Conservation (phyloP, 2,888 invertebrate genomes). For the Mythimna albipuncta region DNA sequence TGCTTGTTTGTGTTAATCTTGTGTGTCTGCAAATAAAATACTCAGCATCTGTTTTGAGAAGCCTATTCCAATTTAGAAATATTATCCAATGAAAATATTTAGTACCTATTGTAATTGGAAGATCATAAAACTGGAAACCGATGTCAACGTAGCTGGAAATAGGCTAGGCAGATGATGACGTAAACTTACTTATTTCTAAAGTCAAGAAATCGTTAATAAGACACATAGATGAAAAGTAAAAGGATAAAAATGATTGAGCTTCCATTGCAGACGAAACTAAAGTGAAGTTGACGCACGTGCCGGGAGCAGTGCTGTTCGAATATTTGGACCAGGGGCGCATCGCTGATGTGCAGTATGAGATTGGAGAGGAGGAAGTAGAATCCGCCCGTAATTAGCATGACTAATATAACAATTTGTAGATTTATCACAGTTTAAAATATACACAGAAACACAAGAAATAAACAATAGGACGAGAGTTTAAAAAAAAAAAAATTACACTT, state of each 20-base stretch:
- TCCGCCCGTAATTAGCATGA: constrained; percentile 67
- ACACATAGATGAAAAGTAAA: neutral
- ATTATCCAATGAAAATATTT: too few relatives aligned
- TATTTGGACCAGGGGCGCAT: constrained; percentile 72
- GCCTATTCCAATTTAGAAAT: too few relatives aligned
- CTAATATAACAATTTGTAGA: neutral
- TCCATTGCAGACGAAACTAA: constrained; percentile 77
- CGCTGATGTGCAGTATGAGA: constrained; percentile 76
- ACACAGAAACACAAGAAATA: too few relatives aligned
- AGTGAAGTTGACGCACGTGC: constrained; percentile 80
- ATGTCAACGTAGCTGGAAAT: neutral
- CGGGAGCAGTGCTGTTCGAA: constrained; percentile 79
- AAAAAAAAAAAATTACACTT: too few relatives aligned
- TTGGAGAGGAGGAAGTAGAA: constrained; percentile 82
- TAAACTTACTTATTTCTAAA: neutral
- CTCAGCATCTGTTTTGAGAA: neutral
- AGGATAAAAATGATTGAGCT: neutral
- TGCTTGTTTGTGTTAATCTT: too few relatives aligned
- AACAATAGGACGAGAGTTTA: too few relatives aligned
- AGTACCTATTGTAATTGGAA: neutral
- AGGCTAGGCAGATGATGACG: neutral
- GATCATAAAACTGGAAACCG: neutral
- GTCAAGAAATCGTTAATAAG: neutral
- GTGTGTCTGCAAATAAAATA: neutral
- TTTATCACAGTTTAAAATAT: too few relatives aligned